phyloP scores from a whole-genome alignment of 2,113 vertebrate species.

The Bubo blakistoni region DNA sequence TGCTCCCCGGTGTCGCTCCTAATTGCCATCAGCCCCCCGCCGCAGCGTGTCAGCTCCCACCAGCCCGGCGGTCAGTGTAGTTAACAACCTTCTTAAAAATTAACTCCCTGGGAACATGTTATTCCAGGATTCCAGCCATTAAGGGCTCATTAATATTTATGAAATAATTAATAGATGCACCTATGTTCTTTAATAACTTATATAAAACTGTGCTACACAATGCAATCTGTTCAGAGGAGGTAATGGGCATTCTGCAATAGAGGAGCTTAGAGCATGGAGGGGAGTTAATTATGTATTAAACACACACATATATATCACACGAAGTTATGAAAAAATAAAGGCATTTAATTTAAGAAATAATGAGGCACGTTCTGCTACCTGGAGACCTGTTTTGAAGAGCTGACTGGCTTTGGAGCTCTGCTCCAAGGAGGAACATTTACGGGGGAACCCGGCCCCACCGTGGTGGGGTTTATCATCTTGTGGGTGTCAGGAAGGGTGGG shows the following conservation, averaged over 20 bases:
- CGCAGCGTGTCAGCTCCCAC: not conserved
- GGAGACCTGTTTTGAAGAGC: not conserved
- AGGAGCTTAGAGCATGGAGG: not conserved
- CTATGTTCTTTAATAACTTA: constrained; percentile 13
- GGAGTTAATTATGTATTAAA: constrained; percentile 26
- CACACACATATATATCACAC: not conserved
- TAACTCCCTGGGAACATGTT: not conserved
- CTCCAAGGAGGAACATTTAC: not conserved
- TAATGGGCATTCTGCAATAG: accelerated
- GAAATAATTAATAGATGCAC: constrained; percentile 41
- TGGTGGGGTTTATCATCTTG: accelerated
- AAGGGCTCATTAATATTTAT: constrained; percentile 54
- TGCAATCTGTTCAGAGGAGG: not conserved
- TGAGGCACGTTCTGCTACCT: not conserved
- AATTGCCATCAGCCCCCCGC: not conserved
- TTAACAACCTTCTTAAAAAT: not conserved
- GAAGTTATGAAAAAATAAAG: not conserved
- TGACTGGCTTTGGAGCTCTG: not conserved
- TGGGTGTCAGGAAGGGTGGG: not conserved
- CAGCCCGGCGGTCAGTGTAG: accelerated
- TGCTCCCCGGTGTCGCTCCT: not conserved
- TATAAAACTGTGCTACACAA: not conserved
- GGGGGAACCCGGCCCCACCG: accelerated
- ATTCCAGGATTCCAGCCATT: not conserved
- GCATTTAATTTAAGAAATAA: constrained; percentile 1